Percentiles rank a stretch among this genome's conserved stretches.
Evolutionary conservation across 2,888 invertebrate genomes (phyloP).

Genomic region (Salticus scenicus): DNA sequence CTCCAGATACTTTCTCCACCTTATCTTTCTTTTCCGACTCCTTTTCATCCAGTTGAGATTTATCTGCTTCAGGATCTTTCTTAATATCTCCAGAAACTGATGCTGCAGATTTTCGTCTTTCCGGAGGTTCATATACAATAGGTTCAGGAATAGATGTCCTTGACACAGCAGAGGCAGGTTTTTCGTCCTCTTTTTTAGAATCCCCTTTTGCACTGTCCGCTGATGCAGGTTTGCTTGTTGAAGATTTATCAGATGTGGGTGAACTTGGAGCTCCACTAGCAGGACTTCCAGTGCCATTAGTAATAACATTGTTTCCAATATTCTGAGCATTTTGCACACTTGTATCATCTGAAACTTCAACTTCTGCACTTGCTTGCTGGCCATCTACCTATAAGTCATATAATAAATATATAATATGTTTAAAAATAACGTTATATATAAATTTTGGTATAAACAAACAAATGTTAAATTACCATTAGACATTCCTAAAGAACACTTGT

Average conservation of each 20-base stretch:
- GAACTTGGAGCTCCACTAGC: constrained; percentile 3
- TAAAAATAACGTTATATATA: no score
- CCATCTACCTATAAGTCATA: constrained; percentile 43
- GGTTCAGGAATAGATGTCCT: constrained; percentile 56
- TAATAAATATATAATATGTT: no score
- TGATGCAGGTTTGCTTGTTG: constrained; percentile 32
- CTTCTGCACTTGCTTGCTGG: constrained; percentile 50
- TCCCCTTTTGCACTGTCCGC: constrained; percentile 18
- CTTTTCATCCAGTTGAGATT: constrained; percentile 11
- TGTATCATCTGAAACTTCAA: constrained; percentile 58
- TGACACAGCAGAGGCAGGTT: constrained; percentile 49
- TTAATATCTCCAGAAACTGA: constrained; percentile 12
- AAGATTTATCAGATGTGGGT: constrained; percentile 10
- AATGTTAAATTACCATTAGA: no score
- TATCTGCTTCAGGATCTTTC: constrained; percentile 12
- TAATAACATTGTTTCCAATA: not conserved
- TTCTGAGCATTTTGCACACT: not conserved
- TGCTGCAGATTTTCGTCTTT: constrained; percentile 44
- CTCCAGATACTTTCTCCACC: not conserved
- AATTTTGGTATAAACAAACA: no score
- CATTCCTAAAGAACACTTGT: no score
- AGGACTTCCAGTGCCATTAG: constrained; percentile 11
- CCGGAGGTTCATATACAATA: constrained; percentile 57
- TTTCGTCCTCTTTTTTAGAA: not conserved
- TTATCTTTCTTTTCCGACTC: not conserved